Conservation (phyloP, 2,888 invertebrate genomes). For the Apeira syringaria region DNA sequence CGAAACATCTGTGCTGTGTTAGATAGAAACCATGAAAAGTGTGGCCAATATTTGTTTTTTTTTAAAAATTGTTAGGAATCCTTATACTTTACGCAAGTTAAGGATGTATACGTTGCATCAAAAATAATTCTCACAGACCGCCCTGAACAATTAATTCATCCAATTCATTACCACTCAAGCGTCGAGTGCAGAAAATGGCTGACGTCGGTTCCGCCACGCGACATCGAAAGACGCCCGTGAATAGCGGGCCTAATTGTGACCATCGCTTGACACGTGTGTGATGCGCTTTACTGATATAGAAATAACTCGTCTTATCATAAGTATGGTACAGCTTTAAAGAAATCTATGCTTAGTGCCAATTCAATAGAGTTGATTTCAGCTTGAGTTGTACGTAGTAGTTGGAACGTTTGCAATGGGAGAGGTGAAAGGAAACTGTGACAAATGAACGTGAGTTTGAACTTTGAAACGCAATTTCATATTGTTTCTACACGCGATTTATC, state of each 20-base stretch:
- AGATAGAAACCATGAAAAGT: too few species aligned
- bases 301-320: not conserved
- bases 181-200: conserved; percentile 46
- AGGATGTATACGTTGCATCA: too few species aligned
- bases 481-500: conserved; percentile 35
- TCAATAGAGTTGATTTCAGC: not conserved
- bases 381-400: conserved; percentile 2
- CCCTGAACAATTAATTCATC: conserved; percentile 64
- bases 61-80: too few species aligned
- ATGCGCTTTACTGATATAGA: conserved; percentile 40
- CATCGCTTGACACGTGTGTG: conserved; percentile 56
- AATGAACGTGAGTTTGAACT: conserved; percentile 68
- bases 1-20: too few species aligned
- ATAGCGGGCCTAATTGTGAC: conserved; percentile 72
- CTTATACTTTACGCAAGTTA: too few species aligned
- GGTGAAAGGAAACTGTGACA: conserved; percentile 59
- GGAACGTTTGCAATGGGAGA: conserved; percentile 3
- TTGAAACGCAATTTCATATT: conserved; percentile 50
- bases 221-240: conserved; percentile 48
- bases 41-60: too few species aligned
- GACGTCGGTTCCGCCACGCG: conserved; percentile 34
- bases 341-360: not conserved
- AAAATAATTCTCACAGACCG: conserved; percentile 36
- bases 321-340: not conserved
- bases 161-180: conserved; percentile 64